Base-by-base conservation (phyloP, 2,113 vertebrate species). In the Ophthalmolycus amberensis region DNA sequence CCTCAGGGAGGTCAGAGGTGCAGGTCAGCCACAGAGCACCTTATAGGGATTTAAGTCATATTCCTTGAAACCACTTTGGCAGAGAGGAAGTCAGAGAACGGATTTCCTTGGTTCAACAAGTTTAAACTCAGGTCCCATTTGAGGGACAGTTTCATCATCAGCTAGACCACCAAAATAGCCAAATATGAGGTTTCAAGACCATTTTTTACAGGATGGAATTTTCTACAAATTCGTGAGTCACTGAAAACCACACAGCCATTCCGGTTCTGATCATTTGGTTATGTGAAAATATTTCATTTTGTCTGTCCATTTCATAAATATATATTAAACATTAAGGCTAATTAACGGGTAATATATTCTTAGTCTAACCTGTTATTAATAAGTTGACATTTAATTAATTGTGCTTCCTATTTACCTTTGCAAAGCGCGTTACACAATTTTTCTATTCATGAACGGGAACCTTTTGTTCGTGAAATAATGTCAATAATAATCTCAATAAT, bases 1-100 rank as follows among this genome's bases (percentile, higher is more conserved):
- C 5, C 16, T 50, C n/a, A 54, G 37, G 4, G 46, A 62, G 62
- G 62, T 71, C 80, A 42, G 52, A 71, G 40, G 56, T 66, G 71
- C 25, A 62, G 5, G 63, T 74, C 16, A 50, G 48, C 29, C 27
- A 52, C 69, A 66, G 11, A 54, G 58, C 40, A 54, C 44, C 37
- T 60, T 38, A 42, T 3, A 42, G 3, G 40, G 77, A 65, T 64
- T 72, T 25, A 59, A 38, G 44, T 44, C 18, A 42, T 37, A 32
- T 14, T 27, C 38, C 32, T 63, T 20, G 16, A 32, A 50, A 42
- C 46, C 40, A n/a, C 20, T 32, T 29, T 34, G 59, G 4, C 6
- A n/a, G 18, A 25, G 44, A 56, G 20, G 46, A 40, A 34, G 66
- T 54, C 11, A 3, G n/a, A 70, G 9, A 18, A 27, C 8, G 34